Percentiles rank a stretch among this genome's conserved stretches.
phyloP scores from a whole-genome alignment of 1,140 invertebrate genomes.

The Hycleus phaleratus region DNA sequence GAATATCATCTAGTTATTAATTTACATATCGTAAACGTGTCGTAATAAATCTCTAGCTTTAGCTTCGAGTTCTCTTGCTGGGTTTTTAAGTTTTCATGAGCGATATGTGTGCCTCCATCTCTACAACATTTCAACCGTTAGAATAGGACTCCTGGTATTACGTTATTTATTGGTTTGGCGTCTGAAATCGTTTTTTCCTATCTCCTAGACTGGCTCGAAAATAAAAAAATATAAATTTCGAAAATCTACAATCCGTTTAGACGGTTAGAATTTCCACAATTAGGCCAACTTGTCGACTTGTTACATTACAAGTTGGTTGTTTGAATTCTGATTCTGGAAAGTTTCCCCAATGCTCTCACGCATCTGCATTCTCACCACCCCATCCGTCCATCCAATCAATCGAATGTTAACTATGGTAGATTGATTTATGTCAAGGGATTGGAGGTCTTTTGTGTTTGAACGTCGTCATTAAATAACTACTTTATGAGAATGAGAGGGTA shows the following conservation, averaged over 20 bases:
- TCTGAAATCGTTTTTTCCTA: no score
- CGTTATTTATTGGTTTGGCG: slow-evolving; percentile 1
- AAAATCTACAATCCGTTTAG: neutral
- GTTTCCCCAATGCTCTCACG: slow-evolving; percentile 14
- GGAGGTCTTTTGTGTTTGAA: slow-evolving; percentile 13
- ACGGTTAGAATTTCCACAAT: slow-evolving; percentile 10
- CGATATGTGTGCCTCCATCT: slow-evolving; percentile 5
- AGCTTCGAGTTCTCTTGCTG: slow-evolving; percentile 1
- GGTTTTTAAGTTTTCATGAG: slow-evolving; percentile 5
- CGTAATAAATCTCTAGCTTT: slow-evolving; percentile 5
- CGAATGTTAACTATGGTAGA: slow-evolving; percentile 13
- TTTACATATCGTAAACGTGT: slow-evolving; percentile 15
- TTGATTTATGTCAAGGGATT: slow-evolving; percentile 14
- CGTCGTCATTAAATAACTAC: slow-evolving; percentile 14
- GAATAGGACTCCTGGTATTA: slow-evolving; percentile 11
- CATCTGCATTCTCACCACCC: slow-evolving; percentile 15
- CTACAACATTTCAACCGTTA: slow-evolving; percentile 4
- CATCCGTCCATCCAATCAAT: slow-evolving; percentile 9
- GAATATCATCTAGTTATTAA: slow-evolving; percentile 12
- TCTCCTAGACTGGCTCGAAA: no score
- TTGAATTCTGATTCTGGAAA: slow-evolving; percentile 3
- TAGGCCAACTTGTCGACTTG: slow-evolving; percentile 10
- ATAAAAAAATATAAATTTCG: no score
- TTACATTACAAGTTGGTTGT: no score
- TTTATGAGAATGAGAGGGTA: no score